phyloP scores from a whole-genome alignment of 2,888 invertebrate genomes.

The Psylliodes chrysocephalus region DNA sequence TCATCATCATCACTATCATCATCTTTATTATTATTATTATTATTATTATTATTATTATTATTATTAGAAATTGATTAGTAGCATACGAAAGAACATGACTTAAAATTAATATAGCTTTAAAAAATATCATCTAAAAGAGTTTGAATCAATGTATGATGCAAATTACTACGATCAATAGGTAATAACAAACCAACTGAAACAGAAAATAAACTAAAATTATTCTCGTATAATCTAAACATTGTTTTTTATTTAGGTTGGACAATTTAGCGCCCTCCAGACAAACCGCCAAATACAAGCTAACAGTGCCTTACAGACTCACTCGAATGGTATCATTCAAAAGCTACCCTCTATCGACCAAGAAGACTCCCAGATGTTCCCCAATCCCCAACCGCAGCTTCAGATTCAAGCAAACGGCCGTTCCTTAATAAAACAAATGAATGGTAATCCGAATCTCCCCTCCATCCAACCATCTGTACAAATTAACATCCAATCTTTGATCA shows the following conservation, averaged over 20 bases:
- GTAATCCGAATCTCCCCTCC: slow-evolving; percentile 43
- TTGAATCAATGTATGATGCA: too few species aligned
- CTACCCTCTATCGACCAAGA: slow-evolving; percentile 24
- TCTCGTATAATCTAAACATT: too few species aligned
- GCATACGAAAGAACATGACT: too few species aligned
- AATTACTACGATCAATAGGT: too few species aligned
- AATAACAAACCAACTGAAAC: too few species aligned
- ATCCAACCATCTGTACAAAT: slow-evolving; percentile 62
- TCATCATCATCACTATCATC: too few species aligned
- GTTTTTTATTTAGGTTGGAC: slow-evolving; percentile 57
- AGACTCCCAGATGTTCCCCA: slow-evolving; percentile 11
- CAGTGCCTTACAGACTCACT: slow-evolving; percentile 46
- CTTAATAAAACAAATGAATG: slow-evolving; percentile 40
- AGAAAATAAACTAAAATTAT: too few species aligned
- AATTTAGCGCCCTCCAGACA: slow-evolving; percentile 53
- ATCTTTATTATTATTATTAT: too few species aligned
- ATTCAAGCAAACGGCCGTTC: slow-evolving; percentile 47
- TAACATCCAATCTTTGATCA: slow-evolving; percentile 61
- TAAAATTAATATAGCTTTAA: too few species aligned
- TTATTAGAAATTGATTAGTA: too few species aligned
- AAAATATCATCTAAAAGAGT: too few species aligned
- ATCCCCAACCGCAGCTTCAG: slow-evolving; percentile 39
- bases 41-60: too few species aligned
- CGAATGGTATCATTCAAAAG: slow-evolving; percentile 48
- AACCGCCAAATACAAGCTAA: slow-evolving; percentile 49